A percentile compares a stretch with the other conserved stretches of the same genome.
phyloP scores from a whole-genome alignment of 1,140 invertebrate genomes.

The Coboldia fuscipes region DNA sequence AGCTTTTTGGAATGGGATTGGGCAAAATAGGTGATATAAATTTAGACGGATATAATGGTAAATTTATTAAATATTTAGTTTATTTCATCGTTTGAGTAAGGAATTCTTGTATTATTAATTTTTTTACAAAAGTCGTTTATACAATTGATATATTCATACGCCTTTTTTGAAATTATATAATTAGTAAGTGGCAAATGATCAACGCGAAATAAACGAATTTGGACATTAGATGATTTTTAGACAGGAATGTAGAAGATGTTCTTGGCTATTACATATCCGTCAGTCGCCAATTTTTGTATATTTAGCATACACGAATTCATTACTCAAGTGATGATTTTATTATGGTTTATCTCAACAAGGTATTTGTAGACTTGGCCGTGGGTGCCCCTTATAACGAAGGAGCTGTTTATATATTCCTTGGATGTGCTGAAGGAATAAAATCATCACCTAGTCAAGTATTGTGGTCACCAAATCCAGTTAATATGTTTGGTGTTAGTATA shows the following conservation, averaged over 20 bases:
- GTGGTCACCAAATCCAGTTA: not conserved
- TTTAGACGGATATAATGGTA: slow-evolving; percentile 31
- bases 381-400: slow-evolving; percentile 35
- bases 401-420: slow-evolving; percentile 34
- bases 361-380: slow-evolving; percentile 30
- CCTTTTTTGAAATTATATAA: too few species aligned
- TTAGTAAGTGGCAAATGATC: too few species aligned
- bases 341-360: not conserved
- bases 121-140: too few species aligned
- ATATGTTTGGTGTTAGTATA: slow-evolving; percentile 33
- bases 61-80: slow-evolving; percentile 5
- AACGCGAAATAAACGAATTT: too few species aligned
- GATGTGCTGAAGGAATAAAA: slow-evolving; percentile 23
- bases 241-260: too few species aligned
- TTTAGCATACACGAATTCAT: too few species aligned
- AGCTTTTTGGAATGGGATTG: slow-evolving; percentile 29
- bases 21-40: slow-evolving; percentile 33
- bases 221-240: too few species aligned
- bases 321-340: not conserved
- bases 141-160: too few species aligned
- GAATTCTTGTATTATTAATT: too few species aligned
- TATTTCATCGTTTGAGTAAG: too few species aligned
- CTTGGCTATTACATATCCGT: too few species aligned
- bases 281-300: too few species aligned
- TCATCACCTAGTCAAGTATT: not conserved